Evolutionary conservation across 2,888 invertebrate genomes (phyloP).

Genomic region (Oasisia sp.): DNA sequence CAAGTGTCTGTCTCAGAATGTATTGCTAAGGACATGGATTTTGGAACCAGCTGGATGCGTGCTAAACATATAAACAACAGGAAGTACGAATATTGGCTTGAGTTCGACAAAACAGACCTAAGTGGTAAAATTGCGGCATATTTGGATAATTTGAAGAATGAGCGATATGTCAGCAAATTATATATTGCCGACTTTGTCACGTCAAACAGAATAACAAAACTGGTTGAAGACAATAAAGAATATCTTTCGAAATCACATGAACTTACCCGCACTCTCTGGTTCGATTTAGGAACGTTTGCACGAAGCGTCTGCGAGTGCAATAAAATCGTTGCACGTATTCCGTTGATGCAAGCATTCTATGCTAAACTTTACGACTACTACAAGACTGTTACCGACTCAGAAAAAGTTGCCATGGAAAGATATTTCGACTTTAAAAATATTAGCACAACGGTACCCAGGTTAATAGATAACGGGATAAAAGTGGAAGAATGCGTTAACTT

Average conservation of each 20-base stretch:
- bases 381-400: not conserved
- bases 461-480: too few relatives aligned
- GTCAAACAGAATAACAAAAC: not conserved
- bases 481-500: too few relatives aligned
- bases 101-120: not conserved
- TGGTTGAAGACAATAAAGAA: not conserved
- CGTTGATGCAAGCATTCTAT: not conserved
- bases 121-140: not conserved
- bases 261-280: not conserved
- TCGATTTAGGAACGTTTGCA: not conserved
- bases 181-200: not conserved
- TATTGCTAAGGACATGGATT: not conserved
- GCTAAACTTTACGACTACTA: not conserved
- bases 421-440: not conserved
- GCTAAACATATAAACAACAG: not conserved
- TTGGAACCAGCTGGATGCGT: not conserved
- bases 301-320: not conserved
- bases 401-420: not conserved
- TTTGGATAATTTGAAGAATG: not conserved
- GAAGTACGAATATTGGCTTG: not conserved
- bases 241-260: not conserved
- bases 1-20: accelerated
- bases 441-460: too few relatives aligned
- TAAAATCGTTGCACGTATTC: not conserved
- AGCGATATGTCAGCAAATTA: not conserved